phyloP scores from a whole-genome alignment of 2,888 invertebrate genomes.

The Hypolimnas misippus region DNA sequence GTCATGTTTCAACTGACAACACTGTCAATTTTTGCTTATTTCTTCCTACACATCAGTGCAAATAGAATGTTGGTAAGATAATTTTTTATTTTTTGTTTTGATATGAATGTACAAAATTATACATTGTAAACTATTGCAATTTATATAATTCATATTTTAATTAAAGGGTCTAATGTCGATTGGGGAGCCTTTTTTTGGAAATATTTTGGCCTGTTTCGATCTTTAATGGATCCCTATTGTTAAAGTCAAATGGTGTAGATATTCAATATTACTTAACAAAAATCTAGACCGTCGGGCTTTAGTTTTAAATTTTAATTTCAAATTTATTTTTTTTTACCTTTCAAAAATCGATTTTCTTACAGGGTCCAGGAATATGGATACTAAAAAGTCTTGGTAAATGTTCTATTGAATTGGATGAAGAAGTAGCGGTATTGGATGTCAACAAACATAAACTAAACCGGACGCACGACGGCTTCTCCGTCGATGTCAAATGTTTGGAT shows the following conservation, averaged over 20 bases:
- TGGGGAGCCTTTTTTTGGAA: no score
- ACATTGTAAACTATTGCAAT: no score
- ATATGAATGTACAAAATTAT: not conserved
- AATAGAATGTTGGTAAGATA: constrained; percentile 20
- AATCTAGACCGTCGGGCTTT: no score
- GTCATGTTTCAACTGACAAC: constrained; percentile 25
- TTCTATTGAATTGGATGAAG: constrained; percentile 39
- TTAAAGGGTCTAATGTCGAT: no score
- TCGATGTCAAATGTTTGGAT: constrained; percentile 36
- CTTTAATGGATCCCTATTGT: no score
- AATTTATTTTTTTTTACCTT: not conserved
- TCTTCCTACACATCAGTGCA: constrained; percentile 1
- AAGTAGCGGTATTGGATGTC: constrained; percentile 47
- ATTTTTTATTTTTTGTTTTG: not conserved
- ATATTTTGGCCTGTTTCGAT: no score
- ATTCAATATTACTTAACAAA: no score
- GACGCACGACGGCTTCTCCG: constrained; percentile 59
- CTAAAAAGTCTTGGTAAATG: constrained; percentile 53
- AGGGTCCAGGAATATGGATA: constrained; percentile 60
- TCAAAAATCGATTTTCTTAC: constrained; percentile 3
- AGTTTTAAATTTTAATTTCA: not conserved
- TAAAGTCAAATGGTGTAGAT: no score
- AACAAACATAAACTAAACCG: constrained; percentile 57
- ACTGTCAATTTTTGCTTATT: not conserved
- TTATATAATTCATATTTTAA: no score